These are phyloP conservation scores for Aleiodes leptofemur DNA, from an alignment of 2,888 invertebrate species.

Conservation along the genomic window DNA sequence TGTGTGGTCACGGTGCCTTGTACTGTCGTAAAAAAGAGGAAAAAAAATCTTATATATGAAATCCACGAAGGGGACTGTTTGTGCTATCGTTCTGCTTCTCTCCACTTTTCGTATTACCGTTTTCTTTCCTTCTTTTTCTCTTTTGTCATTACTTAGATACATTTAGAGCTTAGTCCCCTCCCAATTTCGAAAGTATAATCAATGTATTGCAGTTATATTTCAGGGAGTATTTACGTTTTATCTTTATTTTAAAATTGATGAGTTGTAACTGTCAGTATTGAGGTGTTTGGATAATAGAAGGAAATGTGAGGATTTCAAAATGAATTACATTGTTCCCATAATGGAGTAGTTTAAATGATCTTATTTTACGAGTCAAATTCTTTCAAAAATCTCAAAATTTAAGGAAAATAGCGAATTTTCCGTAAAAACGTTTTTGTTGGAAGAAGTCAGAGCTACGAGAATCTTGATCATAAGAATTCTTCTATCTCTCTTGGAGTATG, in stretches of 20 bases:
- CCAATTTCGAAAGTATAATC: slow-evolving; percentile 9
- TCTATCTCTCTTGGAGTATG: no score
- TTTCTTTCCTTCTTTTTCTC: slow-evolving; percentile 27
- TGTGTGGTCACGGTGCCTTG: slow-evolving; percentile 67
- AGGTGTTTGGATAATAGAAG: no score
- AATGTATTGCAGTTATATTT: slow-evolving; percentile 23
- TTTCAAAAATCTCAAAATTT: no score
- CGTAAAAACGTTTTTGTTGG: no score
- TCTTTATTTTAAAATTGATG: slow-evolving; percentile 2
- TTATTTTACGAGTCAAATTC: no score
- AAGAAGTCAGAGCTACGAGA: no score
- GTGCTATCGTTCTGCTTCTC: slow-evolving; percentile 51
- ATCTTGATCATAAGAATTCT: no score
- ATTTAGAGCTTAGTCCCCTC: slow-evolving; percentile 32
- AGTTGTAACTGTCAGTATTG: not conserved
- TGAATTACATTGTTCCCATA: no score
- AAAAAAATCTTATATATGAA: slow-evolving; percentile 50
- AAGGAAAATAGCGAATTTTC: no score
- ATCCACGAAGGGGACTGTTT: slow-evolving; percentile 54
- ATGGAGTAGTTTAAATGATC: no score
- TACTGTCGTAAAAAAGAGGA: slow-evolving; percentile 65
- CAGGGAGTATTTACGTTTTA: not conserved
- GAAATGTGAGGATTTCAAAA: no score
- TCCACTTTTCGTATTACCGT: slow-evolving; percentile 41
- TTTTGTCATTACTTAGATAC: slow-evolving; percentile 38